Evolutionary conservation across 1,140 invertebrate species (phyloP).

Genomic region (Drosophila nasuta): DNA sequence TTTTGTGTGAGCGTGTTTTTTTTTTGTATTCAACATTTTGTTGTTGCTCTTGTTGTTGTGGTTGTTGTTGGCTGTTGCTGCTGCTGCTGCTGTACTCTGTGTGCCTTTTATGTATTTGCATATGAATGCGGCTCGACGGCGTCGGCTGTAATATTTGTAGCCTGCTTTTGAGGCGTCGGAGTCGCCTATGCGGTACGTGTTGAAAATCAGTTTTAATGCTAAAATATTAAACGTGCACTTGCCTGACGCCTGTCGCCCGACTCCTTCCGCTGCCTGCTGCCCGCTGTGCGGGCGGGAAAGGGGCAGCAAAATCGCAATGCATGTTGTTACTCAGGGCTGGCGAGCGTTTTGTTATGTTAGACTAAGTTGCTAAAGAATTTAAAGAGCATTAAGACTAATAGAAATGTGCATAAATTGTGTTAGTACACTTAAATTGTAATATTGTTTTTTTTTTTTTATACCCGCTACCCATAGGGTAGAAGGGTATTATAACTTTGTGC

Average conservation of each 20-base stretch:
- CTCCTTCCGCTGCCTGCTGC: conserved; percentile 3
- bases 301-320: conserved; percentile 20
- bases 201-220: conserved; percentile 79
- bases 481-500: too few species aligned
- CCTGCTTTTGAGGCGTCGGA: conserved; percentile 52
- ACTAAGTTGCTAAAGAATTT: background rate
- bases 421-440: too few species aligned
- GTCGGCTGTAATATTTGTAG: conserved; percentile 58
- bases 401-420: background rate
- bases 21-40: conserved; percentile 18
- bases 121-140: conserved; percentile 75
- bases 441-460: too few species aligned
- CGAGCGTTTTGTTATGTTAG: background rate
- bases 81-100: background rate
- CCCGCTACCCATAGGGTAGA: too few species aligned
- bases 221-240: conserved; percentile 74
- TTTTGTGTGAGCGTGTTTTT: conserved; percentile 40
- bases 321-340: conserved; percentile 51
- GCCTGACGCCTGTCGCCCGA: conserved; percentile 3
- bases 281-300: background rate
- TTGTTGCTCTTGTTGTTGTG: background rate
- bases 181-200: conserved; percentile 70
- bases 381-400: background rate
- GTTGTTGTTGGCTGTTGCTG: background rate
- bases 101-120: conserved; percentile 76